These are phyloP conservation scores for fruit fly (Drosophila melanogaster) DNA, from an alignment of 1,140 invertebrate genomes.

Conservation along the genomic window Release_6_plus_ISO1_MT NT_033779.5:530001-530500, in stretches of 20 bases:
- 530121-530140: conserved; percentile 62
- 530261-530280: conserved; percentile 55
- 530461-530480: no score
- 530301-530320: conserved; percentile 81
- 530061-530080: conserved; percentile 60
- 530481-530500: not conserved
- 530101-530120: not conserved
- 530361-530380: no score
- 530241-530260: conserved; percentile 41
- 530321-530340: conserved; percentile 58
- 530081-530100: not conserved
- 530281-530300: conserved; percentile 83
- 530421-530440: no score
- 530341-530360: not conserved
- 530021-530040: conserved; percentile 23
- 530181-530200: conserved; percentile 15
- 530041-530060: conserved; percentile 77
- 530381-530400: no score
- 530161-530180: conserved; percentile 6
- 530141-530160: conserved; percentile 71
- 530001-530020: conserved; percentile 58
- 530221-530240: conserved; percentile 1
- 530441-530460: no score
- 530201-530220: conserved; percentile 5
- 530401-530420: no score